Evolutionary conservation across 1,140 invertebrate genomes (phyloP), one percentile per base, ranked within the genome.

Genomic region (Scaptomyza montana): DNA sequence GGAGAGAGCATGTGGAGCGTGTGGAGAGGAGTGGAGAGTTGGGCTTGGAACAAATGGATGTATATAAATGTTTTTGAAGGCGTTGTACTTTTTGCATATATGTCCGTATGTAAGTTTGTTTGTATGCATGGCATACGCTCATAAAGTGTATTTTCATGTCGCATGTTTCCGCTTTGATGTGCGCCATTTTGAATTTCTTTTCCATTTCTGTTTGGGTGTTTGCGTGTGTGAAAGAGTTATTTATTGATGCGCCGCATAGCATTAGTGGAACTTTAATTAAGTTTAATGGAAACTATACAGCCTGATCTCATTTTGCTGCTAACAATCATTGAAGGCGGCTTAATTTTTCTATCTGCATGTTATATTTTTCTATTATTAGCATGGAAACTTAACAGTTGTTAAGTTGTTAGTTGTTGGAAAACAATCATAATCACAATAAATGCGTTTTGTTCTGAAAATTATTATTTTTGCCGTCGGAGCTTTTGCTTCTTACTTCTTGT

Each of bases 141-240:
- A 87, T 87, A 87, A 78, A 75, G 60, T 66, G 68, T 43, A 43
- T 79, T 89, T 73, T 68, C 82, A 89, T 87, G 82, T 77, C 84
- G 72, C 84, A 77, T 89, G 68, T 79, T 79, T 70, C 64, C 70
- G 73, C 69, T 68, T 73, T 74, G 73, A 78, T 85, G 80, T 75
- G 16, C 69, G 84, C 84, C 84, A 87, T 87, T 89, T 87, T 89
- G 84, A 77, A 70, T 89, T 73, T 81, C n/a, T 36, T 68, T 33
- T 3, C 30, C 16, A 16, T 16, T 16, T 16, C 16, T 16, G 16
- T 16, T n/a, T n/a, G n/a, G n/a, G n/a, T n/a, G n/a, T n/a, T n/a
- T 16, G 53, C 47, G 50, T 50, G 36, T 54, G 45, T n/a, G 51
- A 61, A 68, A 69, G 71, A 68, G 56, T 78, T 87, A 76, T 87